These are phyloP conservation scores for Panulirus ornatus DNA, from an alignment of 1,140 invertebrate genomes.

Conservation along the genomic window DNA sequence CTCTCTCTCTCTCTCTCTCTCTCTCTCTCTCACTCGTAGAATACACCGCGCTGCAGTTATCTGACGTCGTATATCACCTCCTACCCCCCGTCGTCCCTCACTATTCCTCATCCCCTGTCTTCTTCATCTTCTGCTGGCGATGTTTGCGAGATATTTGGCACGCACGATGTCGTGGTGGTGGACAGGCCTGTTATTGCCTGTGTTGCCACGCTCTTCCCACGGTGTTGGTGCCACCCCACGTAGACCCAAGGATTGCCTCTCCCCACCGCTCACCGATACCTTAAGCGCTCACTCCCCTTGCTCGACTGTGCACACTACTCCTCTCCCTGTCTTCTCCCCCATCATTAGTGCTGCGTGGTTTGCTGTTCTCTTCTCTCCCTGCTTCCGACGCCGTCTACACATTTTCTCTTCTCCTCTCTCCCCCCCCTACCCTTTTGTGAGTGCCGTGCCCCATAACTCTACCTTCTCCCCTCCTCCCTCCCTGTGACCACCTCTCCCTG, in stretches of 20 bases:
- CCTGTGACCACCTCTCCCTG: not conserved
- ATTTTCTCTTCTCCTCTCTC: not conserved
- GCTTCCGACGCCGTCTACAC: no score
- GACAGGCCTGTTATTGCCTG: no score
- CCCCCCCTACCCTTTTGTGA: not conserved
- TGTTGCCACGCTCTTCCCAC: no score
- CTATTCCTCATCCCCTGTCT: not conserved
- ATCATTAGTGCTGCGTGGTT: no score
- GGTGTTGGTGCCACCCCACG: no score
- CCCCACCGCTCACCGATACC: no score
- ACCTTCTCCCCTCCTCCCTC: conserved; percentile 11
- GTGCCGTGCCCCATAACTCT: not conserved
- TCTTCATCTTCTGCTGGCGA: no score
- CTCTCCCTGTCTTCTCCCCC: not conserved
- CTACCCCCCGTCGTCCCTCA: not conserved
- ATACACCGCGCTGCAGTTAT: not conserved
- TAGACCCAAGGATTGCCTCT: no score
- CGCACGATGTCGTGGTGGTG: no score
- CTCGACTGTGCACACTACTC: not conserved
- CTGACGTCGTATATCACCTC: not conserved
- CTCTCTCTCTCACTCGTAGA: not conserved
- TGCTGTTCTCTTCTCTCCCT: not conserved
- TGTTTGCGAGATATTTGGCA: no score
- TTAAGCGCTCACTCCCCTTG: no score
- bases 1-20: not conserved